Conservation (phyloP, 2,113 vertebrate genomes). For the Apistogramma diplotaenia region DNA sequence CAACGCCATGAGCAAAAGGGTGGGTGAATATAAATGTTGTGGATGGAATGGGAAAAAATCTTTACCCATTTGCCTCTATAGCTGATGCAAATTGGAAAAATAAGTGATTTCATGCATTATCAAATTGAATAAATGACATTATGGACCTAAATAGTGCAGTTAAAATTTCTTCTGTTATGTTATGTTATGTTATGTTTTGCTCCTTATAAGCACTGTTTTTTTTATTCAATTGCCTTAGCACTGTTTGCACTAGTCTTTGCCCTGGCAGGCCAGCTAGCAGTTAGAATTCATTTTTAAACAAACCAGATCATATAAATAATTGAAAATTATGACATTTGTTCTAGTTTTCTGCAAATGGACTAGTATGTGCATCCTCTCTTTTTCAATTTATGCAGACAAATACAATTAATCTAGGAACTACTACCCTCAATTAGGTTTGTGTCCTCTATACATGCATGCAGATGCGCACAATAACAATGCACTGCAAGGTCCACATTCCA, state of each 20-base stretch:
- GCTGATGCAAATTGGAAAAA: background rate
- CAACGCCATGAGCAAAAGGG: background rate
- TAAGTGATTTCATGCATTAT: background rate
- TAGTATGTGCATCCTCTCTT: background rate
- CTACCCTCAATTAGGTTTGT: background rate
- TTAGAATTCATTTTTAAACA: background rate
- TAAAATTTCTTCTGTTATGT: background rate
- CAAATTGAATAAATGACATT: background rate
- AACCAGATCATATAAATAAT: background rate
- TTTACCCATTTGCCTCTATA: background rate
- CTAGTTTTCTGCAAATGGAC: background rate
- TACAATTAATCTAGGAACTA: background rate
- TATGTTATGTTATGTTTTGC: conserved; percentile 4
- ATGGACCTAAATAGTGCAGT: background rate
- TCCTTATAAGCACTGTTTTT: background rate
- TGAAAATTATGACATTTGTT: background rate
- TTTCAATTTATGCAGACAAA: background rate
- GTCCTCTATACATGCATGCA: no score
- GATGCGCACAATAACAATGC: background rate
- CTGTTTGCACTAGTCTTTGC: background rate
- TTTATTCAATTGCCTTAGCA: background rate
- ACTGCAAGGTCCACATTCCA: background rate
- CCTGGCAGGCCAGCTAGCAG: background rate
- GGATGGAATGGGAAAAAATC: background rate
- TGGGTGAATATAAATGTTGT: background rate